A percentile compares a stretch with the other conserved stretches of the same genome.
Conservation (phyloP, 1,140 invertebrate species). For the Eumaeus atala region DNA sequence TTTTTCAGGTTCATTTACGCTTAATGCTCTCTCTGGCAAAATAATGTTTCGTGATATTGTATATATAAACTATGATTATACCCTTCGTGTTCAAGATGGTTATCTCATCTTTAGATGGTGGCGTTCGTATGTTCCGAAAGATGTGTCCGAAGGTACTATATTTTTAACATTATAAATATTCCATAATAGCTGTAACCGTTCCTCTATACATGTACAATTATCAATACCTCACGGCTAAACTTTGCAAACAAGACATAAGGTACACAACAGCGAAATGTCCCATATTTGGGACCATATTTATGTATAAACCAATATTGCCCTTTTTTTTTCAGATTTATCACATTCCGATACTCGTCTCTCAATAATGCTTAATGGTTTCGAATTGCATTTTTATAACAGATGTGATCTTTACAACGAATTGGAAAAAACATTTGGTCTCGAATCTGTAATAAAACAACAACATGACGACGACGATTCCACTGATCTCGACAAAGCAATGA, state of each 20-base stretch:
- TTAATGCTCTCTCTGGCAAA: conserved; percentile 96
- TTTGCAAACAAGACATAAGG: no score
- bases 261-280: no score
- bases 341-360: conserved; percentile 96
- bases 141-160: conserved; percentile 90
- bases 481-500: conserved; percentile 76
- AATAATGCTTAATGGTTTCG: conserved; percentile 95
- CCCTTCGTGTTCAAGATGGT: conserved; percentile 94
- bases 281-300: no score
- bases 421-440: conserved; percentile 92
- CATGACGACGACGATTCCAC: conserved; percentile 64
- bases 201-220: no score
- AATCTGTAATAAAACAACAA: conserved; percentile 82
- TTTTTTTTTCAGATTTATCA: conserved; percentile 85
- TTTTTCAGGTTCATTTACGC: conserved; percentile 90
- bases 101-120: conserved; percentile 98
- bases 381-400: conserved; percentile 96
- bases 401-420: conserved; percentile 91
- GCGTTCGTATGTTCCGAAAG: conserved; percentile 94
- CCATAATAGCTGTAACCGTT: no score
- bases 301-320: not conserved
- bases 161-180: not conserved
- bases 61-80: conserved; percentile 96
- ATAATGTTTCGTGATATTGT: conserved; percentile 98
- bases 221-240: no score